phyloP scores from a whole-genome alignment of 2,113 vertebrate genomes.

The Bettongia penicillata region DNA sequence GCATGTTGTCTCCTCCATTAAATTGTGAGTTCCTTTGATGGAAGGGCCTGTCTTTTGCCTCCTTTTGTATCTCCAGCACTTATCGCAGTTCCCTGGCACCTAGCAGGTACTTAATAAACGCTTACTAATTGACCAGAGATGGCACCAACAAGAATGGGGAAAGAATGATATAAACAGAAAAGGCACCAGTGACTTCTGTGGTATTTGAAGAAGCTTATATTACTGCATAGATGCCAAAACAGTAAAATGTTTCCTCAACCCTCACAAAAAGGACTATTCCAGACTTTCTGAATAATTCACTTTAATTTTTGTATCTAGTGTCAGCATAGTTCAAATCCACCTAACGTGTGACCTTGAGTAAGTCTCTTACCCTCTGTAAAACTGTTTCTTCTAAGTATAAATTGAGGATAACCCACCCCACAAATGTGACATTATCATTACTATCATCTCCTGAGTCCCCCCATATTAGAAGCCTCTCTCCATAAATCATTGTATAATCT shows the following conservation, averaged over 20 bases:
- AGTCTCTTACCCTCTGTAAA: background rate
- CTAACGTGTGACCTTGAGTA: background rate
- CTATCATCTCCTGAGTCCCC: background rate
- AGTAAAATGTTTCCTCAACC: constrained; percentile 29
- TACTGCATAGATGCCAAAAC: background rate
- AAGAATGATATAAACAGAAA: background rate
- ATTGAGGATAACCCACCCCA: background rate
- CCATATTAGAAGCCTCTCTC: background rate
- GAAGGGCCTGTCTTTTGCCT: background rate
- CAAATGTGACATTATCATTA: background rate
- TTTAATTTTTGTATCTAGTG: background rate
- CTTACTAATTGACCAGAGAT: background rate
- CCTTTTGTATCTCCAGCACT: background rate
- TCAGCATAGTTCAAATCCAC: background rate
- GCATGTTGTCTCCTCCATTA: background rate
- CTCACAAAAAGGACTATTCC: background rate
- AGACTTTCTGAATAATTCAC: constrained; percentile 10
- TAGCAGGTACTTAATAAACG: background rate
- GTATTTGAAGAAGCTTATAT: background rate
- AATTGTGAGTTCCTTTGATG: background rate
- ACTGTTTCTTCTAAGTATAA: background rate
- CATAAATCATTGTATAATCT: background rate
- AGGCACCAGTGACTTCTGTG: background rate
- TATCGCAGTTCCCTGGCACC: background rate
- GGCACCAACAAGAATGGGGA: background rate